Evolutionary conservation across 2,888 invertebrate species (phyloP), one percentile per base, ranked within the genome.

Genomic region (Proisotoma minuta): DNA sequence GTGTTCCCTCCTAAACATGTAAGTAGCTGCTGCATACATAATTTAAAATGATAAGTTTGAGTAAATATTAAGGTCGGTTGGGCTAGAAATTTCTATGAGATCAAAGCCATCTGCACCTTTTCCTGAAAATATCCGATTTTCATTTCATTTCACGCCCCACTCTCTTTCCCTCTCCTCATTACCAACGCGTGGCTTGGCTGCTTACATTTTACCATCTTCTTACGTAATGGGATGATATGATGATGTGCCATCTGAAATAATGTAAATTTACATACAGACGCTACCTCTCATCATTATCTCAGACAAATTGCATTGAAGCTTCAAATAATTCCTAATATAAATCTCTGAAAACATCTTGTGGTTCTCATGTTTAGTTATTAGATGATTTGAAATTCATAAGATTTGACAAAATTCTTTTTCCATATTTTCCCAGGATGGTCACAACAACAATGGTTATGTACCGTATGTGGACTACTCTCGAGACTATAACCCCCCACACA

Each of bases 401-500:
- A n/a, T n/a, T n/a, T n/a, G n/a, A n/a, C n/a, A n/a, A n/a, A n/a
- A n/a, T 26, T n/a, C 27, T 48, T 24, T 23, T 40, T 12, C 43
- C 34, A 20, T 52, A 12, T 28, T 53, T 40, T 50, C 75, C 39
- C 78, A 89, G 88, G 87, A 88, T 65, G 88, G 88, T 60, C 87
- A 89, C 75, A 89, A 87, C 78, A 87, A 86, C 77, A 89, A 89
- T 76, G 89, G 89, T 26, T 91, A 91, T 78, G 87, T 89, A 66
- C 90, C 91, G 0, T 93, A 91, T 77, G 89, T 89, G 51, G 92
- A 93, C 78, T 93, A 91, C 77, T 85, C 87, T 5, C 84, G 91
- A 29, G 92, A 93, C 77, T 93, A 92, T 78, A 91, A 89, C 75
- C 92, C 92, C 2, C 91, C 91, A 3, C 34, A 64, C 20, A 64